Base-by-base conservation (phyloP, 2,888 invertebrate genomes). In the Horisme vitalbata region DNA sequence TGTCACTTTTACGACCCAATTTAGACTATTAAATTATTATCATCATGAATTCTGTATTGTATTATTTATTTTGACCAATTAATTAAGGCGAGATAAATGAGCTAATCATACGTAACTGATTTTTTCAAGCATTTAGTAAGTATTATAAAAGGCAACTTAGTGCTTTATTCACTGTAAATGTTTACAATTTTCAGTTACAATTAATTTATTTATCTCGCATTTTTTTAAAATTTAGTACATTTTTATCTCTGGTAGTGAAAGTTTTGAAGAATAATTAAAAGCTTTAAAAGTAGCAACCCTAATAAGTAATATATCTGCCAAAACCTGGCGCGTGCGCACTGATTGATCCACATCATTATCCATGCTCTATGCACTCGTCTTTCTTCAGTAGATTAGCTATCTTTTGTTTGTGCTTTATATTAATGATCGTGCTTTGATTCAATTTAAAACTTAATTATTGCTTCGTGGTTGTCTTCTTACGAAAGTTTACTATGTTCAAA, bases 311-410 rank as follows among this genome's bases (percentile, higher is more conserved):
- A n/a, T 49, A 51, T 39, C 50, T 58, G 54, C 51, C 52, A 55
- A 61, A 59, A 50, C 57, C 41, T 28, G 65, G 72, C 81, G 73
- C 82, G 81, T 79, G 82, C 80, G 77, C 61, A 57, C 64, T 68
- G 70, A 78, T 71, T 71, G 73, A 82, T 82, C 69, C 73, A 66
- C 53, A 57, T 54, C 45, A 59, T 59, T 59, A 57, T 47, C 48
- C 14, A 21, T 41, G 43, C 35, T 45, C 45, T 36, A 32, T 30
- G 39, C 45, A 37, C 48, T 43, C 32, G 14, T 52, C 37, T 32
- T 30, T 41, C 30, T 44, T 56, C 52, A 63, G 59, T 68, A 74
- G 74, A 75, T 78, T 75, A 74, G 59, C 54, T 41, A 52, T 51
- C 71, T 75, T 72, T 78, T 76, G 72, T 79, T 69, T 65, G 62